phyloP scores from a whole-genome alignment of 1,140 invertebrate genomes.

The Diorhabda sublineata region DNA sequence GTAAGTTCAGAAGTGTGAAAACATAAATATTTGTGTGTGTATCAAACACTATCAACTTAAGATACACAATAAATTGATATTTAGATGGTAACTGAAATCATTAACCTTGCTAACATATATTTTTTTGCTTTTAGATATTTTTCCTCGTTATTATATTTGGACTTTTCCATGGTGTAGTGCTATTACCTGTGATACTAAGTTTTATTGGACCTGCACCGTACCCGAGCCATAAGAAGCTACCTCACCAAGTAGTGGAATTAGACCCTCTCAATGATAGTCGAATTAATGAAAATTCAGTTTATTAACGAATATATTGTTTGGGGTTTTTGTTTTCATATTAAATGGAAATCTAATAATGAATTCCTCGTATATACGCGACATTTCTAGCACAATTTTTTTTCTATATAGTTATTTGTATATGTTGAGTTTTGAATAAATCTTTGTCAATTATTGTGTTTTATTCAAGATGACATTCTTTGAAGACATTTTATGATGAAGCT shows the following conservation, averaged over 20 bases:
- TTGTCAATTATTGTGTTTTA: too few relatives aligned
- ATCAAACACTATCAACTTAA: not conserved
- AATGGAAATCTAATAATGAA: too few relatives aligned
- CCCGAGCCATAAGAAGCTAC: constrained; percentile 26
- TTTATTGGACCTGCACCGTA: constrained; percentile 63
- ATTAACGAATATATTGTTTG: too few relatives aligned
- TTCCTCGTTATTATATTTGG: constrained; percentile 71
- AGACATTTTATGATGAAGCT: too few relatives aligned
- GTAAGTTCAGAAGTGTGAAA: constrained; percentile 40
- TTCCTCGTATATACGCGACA: too few relatives aligned
- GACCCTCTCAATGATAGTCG: not conserved
- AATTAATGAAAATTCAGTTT: too few relatives aligned
- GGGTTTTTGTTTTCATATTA: too few relatives aligned
- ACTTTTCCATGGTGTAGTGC: constrained; percentile 69
- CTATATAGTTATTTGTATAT: too few relatives aligned
- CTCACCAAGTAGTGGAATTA: constrained; percentile 25
- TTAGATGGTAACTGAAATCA: not conserved
- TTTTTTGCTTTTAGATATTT: constrained; percentile 58
- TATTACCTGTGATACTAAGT: constrained; percentile 71
- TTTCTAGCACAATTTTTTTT: too few relatives aligned
- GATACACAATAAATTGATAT: not conserved
- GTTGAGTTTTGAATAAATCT: too few relatives aligned
- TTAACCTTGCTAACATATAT: constrained; percentile 1
- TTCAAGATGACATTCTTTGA: too few relatives aligned
- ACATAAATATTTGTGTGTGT: not conserved